Percentiles rank a stretch among this genome's conserved stretches.
phyloP scores from a whole-genome alignment of 2,888 invertebrate species.

The Epistrophe eligans region DNA sequence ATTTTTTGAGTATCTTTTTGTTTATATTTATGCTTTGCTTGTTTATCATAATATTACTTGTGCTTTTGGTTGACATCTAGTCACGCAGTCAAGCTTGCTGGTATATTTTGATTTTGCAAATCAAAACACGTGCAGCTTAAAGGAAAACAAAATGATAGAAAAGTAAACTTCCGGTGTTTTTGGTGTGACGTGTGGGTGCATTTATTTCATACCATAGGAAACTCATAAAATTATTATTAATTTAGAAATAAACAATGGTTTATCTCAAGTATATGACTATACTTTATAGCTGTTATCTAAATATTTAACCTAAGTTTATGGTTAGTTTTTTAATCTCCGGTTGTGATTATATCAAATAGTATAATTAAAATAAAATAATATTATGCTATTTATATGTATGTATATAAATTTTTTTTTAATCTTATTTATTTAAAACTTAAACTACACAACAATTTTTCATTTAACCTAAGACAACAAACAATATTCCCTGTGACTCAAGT shows the following conservation, averaged over 20 bases:
- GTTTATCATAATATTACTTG: constrained; percentile 16
- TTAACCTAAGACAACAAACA: constrained; percentile 46
- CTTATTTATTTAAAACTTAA: no score
- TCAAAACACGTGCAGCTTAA: constrained; percentile 30
- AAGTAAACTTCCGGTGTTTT: constrained; percentile 22
- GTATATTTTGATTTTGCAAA: neutral
- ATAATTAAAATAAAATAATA: no score
- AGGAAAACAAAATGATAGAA: constrained; percentile 4
- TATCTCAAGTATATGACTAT: constrained; percentile 25
- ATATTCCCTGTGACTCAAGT: constrained; percentile 28
- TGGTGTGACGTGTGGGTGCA: neutral
- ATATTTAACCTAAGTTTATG: constrained; percentile 36
- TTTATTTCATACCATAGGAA: neutral
- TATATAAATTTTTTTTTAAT: no score
- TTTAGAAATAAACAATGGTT: neutral
- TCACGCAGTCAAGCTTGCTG: constrained; percentile 21
- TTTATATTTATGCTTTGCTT: constrained; percentile 39
- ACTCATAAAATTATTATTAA: no score
- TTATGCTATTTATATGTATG: no score
- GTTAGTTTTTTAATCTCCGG: no score
- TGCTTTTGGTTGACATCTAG: constrained; percentile 35
- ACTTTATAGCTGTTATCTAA: constrained; percentile 48
- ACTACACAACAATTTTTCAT: no score
- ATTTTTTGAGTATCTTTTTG: constrained; percentile 36
- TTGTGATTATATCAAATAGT: no score